Percentiles rank a stretch among this genome's conserved stretches.
phyloP scores from a whole-genome alignment of 2,797 vertebrate genomes.

The Gephyroberyx darwinii region DNA sequence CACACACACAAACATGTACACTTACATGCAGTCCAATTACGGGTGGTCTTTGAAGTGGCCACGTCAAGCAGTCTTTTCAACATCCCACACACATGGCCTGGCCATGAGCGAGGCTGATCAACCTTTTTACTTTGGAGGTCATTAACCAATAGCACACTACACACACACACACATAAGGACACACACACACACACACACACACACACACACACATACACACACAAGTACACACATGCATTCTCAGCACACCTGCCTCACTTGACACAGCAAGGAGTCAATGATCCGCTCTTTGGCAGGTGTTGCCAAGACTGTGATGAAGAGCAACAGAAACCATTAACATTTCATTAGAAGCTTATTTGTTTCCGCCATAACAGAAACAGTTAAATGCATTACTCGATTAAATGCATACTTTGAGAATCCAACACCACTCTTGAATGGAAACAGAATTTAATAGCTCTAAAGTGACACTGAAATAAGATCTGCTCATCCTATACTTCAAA shows the following conservation, averaged over 20 bases:
- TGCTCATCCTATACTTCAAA: constrained; percentile 35
- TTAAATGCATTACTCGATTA: not conserved
- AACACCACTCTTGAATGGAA: constrained; percentile 38
- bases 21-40: constrained; percentile 57
- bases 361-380: constrained; percentile 23
- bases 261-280: constrained; percentile 22
- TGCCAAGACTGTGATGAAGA: constrained; percentile 26
- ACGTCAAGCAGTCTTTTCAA: constrained; percentile 68
- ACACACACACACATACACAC: constrained; percentile 24
- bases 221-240: constrained; percentile 20
- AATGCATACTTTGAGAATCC: constrained; percentile 10
- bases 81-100: constrained; percentile 71
- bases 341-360: constrained; percentile 41
- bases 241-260: not conserved
- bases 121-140: constrained; percentile 61
- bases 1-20: constrained; percentile 6
- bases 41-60: constrained; percentile 79
- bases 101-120: constrained; percentile 56
- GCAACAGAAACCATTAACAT: constrained; percentile 32
- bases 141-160: constrained; percentile 54
- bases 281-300: constrained; percentile 41
- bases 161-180: constrained; percentile 43
- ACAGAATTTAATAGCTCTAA: constrained; percentile 39
- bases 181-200: not conserved
- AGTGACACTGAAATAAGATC: constrained; percentile 52